Percentiles rank a stretch among this genome's conserved stretches.
These are phyloP conservation scores for Laspeyria flexula DNA, from an alignment of 2,888 invertebrate species.

Conservation along the genomic window DNA sequence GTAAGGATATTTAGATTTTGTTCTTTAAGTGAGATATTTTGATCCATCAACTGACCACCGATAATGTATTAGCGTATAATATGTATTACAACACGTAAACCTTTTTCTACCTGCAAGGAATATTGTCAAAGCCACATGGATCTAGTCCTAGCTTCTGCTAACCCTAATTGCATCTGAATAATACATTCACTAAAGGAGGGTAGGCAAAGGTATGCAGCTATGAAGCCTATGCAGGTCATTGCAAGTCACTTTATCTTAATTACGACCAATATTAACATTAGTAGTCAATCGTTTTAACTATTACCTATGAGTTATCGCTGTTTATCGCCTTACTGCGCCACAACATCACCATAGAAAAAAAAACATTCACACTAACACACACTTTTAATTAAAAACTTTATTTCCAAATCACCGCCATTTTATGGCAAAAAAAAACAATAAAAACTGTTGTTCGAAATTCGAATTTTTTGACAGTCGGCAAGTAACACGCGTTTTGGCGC, in stretches of 20 bases:
- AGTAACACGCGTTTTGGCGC: constrained; percentile 65
- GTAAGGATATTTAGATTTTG: too few relatives aligned
- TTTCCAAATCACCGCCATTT: constrained; percentile 24
- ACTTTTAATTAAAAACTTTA: constrained; percentile 9
- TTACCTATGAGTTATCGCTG: constrained; percentile 43
- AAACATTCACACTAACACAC: constrained; percentile 20
- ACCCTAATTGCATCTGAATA: not conserved
- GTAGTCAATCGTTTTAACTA: constrained; percentile 24
- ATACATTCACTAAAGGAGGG: constrained; percentile 12
- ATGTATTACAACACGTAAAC: too few relatives aligned
- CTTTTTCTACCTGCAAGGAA: too few relatives aligned
- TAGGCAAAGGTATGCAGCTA: constrained; percentile 33
- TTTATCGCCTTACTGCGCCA: constrained; percentile 33
- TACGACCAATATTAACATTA: constrained; percentile 30
- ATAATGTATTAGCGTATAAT: too few relatives aligned
- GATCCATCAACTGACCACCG: too few relatives aligned
- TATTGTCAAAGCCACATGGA: too few relatives aligned
- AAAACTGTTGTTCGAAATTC: constrained; percentile 37
- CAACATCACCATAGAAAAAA: constrained; percentile 25
- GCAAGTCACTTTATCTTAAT: constrained; percentile 36
- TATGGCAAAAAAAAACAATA: constrained; percentile 13
- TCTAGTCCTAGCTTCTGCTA: too few relatives aligned
- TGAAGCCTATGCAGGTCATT: constrained; percentile 33
- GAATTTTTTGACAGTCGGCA: constrained; percentile 51
- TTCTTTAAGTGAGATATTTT: too few relatives aligned